Base-by-base conservation (phyloP, 2,888 invertebrate species). In the Altica lythri region DNA sequence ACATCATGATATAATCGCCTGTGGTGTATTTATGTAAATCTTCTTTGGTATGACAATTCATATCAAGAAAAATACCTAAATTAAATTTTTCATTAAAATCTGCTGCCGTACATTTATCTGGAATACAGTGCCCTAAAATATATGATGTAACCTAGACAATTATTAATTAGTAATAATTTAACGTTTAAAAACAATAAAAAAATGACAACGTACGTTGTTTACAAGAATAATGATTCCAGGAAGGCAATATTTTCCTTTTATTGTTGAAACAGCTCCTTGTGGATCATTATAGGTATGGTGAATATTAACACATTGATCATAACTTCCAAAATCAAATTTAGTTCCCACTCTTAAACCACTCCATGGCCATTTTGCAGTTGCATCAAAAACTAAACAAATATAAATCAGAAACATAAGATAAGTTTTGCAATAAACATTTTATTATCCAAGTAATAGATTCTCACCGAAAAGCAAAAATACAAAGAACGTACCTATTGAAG, bases 21-120 rank as follows among this genome's bases (percentile, higher is more conserved):
- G 53, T 4, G 10, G 60, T 60, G 17, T 63, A 16, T 19, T 61
- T 45, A 1, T 43, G 47, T 4, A 50, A 34, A 46, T 48, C 55
- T 17, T 66, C 63, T 19, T 59, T 58, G 0, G 60, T 65, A 6
- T 55, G 53, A 32, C 67, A 65, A 18, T 37, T 42, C 2, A 2
- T 1, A 22, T 63, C 55, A 30, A 47, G 49, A 27, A 65, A 59
- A 2, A 34, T 29, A 2, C 13, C 16, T 12, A 18, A 27, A 10
- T 10, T 17, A 6, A 12, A 22, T 9, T 14, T 1, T n/a, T 45
- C n/a, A 16, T 34, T 50, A 27, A 53, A 48, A 40, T 65, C 65
- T 0, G 13, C n/a, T 5, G 56, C 76, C 75, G 30, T 79, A 62
- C 68, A 68, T 10, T 45, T 52, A 19, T 63, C 53, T 25, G 68